Percentiles rank a stretch among this genome's conserved stretches.
Conservation (phyloP, 2,113 vertebrate species). For the Odontophorus gujanensis region DNA sequence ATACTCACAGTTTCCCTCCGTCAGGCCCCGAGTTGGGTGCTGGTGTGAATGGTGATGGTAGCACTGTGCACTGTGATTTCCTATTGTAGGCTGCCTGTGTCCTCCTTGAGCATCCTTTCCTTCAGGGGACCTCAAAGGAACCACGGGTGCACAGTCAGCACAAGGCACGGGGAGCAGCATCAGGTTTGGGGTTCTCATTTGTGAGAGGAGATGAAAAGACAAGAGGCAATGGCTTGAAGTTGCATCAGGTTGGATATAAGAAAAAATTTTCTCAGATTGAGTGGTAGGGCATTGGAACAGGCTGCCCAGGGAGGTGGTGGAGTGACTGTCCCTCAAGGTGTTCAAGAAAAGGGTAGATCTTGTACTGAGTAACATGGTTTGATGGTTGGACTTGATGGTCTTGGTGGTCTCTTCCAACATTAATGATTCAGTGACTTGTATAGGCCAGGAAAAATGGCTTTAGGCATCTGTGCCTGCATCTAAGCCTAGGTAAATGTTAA, state of each 20-base stretch:
- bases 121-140: neutral
- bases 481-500: neutral
- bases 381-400: too few relatives aligned
- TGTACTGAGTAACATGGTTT: too few relatives aligned
- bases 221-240: too few relatives aligned
- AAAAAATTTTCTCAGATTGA: too few relatives aligned
- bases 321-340: too few relatives aligned
- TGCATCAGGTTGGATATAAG: too few relatives aligned
- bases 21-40: neutral
- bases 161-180: neutral
- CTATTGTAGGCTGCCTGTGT: neutral
- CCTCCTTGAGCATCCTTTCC: neutral
- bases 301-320: too few relatives aligned
- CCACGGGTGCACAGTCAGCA: neutral
- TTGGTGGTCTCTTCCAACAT: too few relatives aligned
- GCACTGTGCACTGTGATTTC: rapidly evolving
- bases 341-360: too few relatives aligned
- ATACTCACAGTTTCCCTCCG: neutral
- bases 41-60: neutral
- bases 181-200: neutral
- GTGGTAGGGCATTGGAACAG: too few relatives aligned
- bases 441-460: neutral
- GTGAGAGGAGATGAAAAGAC: neutral
- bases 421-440: neutral
- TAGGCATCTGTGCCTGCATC: neutral